Evolutionary conservation across 2,113 vertebrate species (phyloP).

Genomic region (Pluvialis apricaria): DNA sequence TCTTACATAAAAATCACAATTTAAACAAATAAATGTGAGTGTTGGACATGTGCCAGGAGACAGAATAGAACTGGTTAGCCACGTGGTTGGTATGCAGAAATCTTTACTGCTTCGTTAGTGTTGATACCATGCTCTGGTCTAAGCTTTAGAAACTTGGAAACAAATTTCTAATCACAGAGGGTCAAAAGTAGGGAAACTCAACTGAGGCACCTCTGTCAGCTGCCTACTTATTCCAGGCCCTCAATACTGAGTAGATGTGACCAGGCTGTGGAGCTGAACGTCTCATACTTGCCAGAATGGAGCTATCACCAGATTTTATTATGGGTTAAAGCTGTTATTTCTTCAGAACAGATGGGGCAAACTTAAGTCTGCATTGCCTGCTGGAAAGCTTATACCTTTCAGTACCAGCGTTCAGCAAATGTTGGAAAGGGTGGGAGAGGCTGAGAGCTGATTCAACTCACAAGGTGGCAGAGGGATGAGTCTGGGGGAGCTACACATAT

Average conservation of each 20-base stretch:
- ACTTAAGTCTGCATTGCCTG: neutral
- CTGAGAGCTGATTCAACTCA: neutral
- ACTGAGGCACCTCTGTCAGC: neutral
- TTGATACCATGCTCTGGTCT: neutral
- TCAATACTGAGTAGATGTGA: neutral
- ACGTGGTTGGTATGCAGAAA: neutral
- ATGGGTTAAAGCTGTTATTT: neutral
- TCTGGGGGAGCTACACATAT: neutral
- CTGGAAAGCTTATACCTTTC: neutral
- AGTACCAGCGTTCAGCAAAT: neutral
- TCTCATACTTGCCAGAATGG: neutral
- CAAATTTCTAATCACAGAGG: neutral
- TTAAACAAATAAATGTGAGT: neutral
- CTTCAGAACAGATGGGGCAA: neutral
- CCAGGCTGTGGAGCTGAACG: neutral
- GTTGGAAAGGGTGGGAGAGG: neutral
- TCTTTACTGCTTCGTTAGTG: neutral
- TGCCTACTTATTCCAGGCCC: neutral
- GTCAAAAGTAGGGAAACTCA: neutral
- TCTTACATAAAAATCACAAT: neutral
- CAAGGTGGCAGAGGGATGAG: neutral
- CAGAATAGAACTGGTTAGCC: neutral
- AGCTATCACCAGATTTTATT: neutral
- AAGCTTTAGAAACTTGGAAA: neutral
- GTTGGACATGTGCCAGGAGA: neutral